These are phyloP conservation scores for Acrossocheilus fasciatus DNA, from an alignment of 2,797 vertebrate species.

Conservation along the genomic window DNA sequence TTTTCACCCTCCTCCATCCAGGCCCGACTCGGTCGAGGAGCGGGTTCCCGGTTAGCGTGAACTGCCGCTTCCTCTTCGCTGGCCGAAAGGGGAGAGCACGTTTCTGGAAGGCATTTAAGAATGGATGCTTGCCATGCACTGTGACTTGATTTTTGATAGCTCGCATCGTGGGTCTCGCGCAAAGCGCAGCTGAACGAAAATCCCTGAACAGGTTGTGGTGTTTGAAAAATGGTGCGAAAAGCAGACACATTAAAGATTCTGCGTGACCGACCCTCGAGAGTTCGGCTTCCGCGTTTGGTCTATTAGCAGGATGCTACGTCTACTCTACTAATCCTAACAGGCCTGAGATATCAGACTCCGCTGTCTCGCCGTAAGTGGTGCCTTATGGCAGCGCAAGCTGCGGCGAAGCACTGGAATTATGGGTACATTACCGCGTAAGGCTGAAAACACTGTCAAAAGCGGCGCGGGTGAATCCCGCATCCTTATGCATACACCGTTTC, in stretches of 20 bases:
- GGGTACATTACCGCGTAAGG: slow-evolving; percentile 77
- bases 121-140: slow-evolving; percentile 53
- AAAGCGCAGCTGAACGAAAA: slow-evolving; percentile 54
- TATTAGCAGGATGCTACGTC: slow-evolving; percentile 80
- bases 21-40: slow-evolving; percentile 45
- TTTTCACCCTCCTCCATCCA: slow-evolving; percentile 70
- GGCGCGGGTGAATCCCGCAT: slow-evolving; percentile 64
- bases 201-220: slow-evolving; percentile 66
- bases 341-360: slow-evolving; percentile 74
- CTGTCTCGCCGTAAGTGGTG: slow-evolving; percentile 73
- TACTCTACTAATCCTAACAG: slow-evolving; percentile 81
- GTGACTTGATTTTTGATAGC: slow-evolving; percentile 43
- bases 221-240: slow-evolving; percentile 64
- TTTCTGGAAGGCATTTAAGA: slow-evolving; percentile 47
- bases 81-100: slow-evolving; percentile 39
- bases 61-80: slow-evolving; percentile 36
- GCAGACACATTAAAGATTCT: slow-evolving; percentile 66
- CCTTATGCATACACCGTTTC: slow-evolving; percentile 64
- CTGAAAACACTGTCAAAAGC: slow-evolving; percentile 70
- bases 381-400: slow-evolving; percentile 78
- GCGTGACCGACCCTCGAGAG: slow-evolving; percentile 74
- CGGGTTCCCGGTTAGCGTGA: slow-evolving; percentile 40
- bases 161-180: slow-evolving; percentile 38
- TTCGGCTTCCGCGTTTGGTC: slow-evolving; percentile 72
- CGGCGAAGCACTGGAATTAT: slow-evolving; percentile 76